Evolutionary conservation across 2,888 invertebrate species (phyloP).

Genomic region (Acleris laterana): DNA sequence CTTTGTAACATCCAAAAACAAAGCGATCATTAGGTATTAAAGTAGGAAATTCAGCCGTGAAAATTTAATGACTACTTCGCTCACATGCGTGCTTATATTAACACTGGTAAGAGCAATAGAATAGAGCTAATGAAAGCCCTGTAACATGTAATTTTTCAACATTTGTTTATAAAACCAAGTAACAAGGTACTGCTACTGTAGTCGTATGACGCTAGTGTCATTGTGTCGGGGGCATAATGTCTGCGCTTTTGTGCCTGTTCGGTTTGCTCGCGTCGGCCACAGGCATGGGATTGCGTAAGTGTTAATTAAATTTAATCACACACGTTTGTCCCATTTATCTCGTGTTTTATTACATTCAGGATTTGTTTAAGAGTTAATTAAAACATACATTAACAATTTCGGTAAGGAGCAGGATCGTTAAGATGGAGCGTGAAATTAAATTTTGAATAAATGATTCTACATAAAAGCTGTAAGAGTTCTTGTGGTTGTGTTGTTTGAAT

Average conservation of each 20-base stretch:
- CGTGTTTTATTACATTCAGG: conserved; percentile 9
- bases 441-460: not conserved
- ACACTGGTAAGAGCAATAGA: conserved; percentile 35
- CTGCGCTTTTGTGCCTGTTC: conserved; percentile 16
- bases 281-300: conserved; percentile 56
- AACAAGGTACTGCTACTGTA: conserved; percentile 43
- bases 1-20: not conserved
- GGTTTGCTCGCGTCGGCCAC: conserved; percentile 19
- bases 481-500: no score
- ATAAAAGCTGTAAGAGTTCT: no score
- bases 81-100: conserved; percentile 12
- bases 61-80: conserved; percentile 2
- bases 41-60: conserved; percentile 8
- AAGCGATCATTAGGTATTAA: conserved; percentile 12
- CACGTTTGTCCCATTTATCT: conserved; percentile 5
- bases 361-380: conserved; percentile 14
- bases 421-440: conserved; percentile 12
- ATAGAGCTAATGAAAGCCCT: conserved; percentile 56
- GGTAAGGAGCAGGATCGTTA: conserved; percentile 1
- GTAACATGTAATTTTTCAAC: conserved; percentile 59
- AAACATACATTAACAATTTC: conserved; percentile 8
- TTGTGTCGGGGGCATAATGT: conserved; percentile 18
- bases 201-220: conserved; percentile 40
- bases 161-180: conserved; percentile 59
- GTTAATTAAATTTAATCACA: conserved; percentile 30